Evolutionary conservation across 2,113 vertebrate genomes (phyloP), one percentile per base, ranked within the genome.

Genomic region (Vombatus ursinus): DNA sequence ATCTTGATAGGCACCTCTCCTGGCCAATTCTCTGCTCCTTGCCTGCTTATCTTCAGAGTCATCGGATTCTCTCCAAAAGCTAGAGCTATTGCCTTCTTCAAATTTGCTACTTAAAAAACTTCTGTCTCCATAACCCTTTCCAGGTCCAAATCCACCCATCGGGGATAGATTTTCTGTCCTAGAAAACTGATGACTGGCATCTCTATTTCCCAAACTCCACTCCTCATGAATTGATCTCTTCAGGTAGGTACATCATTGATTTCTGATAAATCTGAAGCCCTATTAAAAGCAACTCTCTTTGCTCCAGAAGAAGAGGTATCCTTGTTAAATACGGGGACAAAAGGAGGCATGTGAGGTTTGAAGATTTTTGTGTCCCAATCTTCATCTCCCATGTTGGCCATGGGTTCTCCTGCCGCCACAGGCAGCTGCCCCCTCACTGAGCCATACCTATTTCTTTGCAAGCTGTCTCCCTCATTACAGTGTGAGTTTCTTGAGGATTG

Each of bases 1-100:
- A 90, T 97, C 98, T 96, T 97, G 98, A 98, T 96, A 98, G 98
- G 97, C 97, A 16, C 97, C 97, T 97, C 97, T 98, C 95, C 94
- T 97, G 89, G 95, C 93, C 95, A 96, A 97, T 3, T 92, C 94
- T 97, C 96, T 96, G 93, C 22, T 97, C 90, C 92, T 90, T 96
- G 96, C 90, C 25, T 92, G 97, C 95, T 92, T 94, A 37, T 98
- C 98, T 97, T 98, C 97, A 94, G 92, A 92, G 57, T 96, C 97
- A 94, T 54, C 94, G 93, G 95, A 92, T 47, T 96, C 97, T 98
- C 77, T 98, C 94, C 96, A 97, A 96, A 97, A 98, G 94, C 94
- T 93, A 93, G 95, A 94, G 91, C 49, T 93, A 31, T 97, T 95
- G 91, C 94, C 94, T 95, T 97, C 98, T 96, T 98, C 98, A 97